Evolutionary conservation across 37 sponge, comb jelly and placozoan species (phyloP), one percentile per base, ranked within the genome.

Genomic region (Bolinopsis microptera): DNA sequence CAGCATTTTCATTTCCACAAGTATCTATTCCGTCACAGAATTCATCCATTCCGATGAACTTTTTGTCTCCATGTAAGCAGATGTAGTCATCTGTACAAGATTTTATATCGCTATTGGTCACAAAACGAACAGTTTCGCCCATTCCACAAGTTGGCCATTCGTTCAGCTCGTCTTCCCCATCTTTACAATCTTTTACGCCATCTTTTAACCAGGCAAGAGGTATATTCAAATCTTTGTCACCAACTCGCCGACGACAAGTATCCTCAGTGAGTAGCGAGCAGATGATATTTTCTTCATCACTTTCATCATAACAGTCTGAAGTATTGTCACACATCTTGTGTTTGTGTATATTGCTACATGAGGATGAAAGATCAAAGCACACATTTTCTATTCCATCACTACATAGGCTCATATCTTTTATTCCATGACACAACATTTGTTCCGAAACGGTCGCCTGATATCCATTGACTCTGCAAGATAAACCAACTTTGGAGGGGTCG

Each of bases 331-430:
- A 70, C 74, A 70, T 70, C 26, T 28, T 9, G 21, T 70, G 74
- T 70, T 70, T 70, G 26, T 70, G 74, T 2, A 70, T 26, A 3
- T 26, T 70, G n/a, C n/a, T n/a, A 70, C 74, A 70, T 26, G 74
- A 24, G 5, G 74, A 3, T n/a, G 74, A 70, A 26, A 70, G 74
- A 2, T 22, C 3, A 22, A 70, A n/a, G 21, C 74, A 70, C 25
- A 70, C 74, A 26, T 70, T 70, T 26, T 70, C 74, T 24, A 70
- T 70, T 2, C 74, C 74, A 70, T 70, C 74, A 70, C 74, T 70
- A 70, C 74, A 70, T 22, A 70, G 25, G 21, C 24, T 5, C 74
- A 70, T 5, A 26, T 26, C 74, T 26, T 70, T n/a, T 5, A 70
- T 2, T 22, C 74, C 74, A 70, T 70, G 74, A 22, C 74, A 70